Base-by-base conservation (phyloP, 2,888 invertebrate species). In the Cacoxenus indagator region DNA sequence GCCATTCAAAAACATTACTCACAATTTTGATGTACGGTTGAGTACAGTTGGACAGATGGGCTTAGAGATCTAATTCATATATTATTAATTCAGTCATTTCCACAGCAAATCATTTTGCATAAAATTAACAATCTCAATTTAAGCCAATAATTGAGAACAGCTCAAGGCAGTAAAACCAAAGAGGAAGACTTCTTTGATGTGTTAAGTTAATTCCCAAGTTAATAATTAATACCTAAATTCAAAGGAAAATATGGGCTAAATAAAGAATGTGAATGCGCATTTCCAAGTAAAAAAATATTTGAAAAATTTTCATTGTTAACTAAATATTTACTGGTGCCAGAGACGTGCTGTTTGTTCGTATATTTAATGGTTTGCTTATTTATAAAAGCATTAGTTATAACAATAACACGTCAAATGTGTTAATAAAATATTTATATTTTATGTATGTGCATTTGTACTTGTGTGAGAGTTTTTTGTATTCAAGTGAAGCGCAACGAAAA, bases 351-450 rank as follows among this genome's bases (percentile, higher is more conserved):
- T 55, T 55, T 55, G 55, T 55, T 26, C 14, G 2, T 9, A 8
- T 37, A 14, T 4, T 14, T 2, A 14, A 11, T n/a, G n/a, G n/a
- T n/a, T n/a, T n/a, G n/a, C n/a, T 4, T 37, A 14, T 37, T 37
- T 37, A 14, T 11, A 55, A 26, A 27, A 27, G 9, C 27, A 19
- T 27, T 19, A 11, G n/a, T 17, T 14, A 19, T 5, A 26, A 26
- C 55, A 19, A 11, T 19, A 55, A 26, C 55, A 55, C 11, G 19
- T 26, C n/a, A 9, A 27, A 55, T 37, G 37, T 37, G 8, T n/a
- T 26, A 55, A 55, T 55, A 9, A 55, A 55, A 55, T 55, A 55
- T 55, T 55, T 55, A 55, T 55, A 26, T 55, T 14, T 11, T 37
- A 14, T 37, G 37, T 37, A 14, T 5, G 37, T 37, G 37, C 14